phyloP scores from a whole-genome alignment of 2,113 vertebrate genomes.

The Malurus alboscapulatus region DNA sequence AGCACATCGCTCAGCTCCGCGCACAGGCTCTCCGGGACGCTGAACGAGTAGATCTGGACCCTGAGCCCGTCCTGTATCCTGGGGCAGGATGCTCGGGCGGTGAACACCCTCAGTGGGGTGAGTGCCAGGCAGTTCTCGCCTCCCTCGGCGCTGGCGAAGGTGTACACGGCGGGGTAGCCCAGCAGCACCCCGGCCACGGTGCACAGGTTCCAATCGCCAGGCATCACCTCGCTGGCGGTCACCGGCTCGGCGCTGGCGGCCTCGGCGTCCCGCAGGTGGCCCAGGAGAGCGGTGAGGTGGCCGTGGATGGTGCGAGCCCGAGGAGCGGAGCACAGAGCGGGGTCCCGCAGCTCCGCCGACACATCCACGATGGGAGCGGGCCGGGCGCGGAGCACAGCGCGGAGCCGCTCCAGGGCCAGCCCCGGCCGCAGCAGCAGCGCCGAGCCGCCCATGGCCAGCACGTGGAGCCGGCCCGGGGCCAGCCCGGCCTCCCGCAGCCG shows the following conservation, averaged over 20 bases:
- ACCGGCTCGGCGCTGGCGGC: neutral
- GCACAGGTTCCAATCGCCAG: constrained; percentile 84
- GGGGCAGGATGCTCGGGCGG: constrained; percentile 71
- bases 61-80: constrained; percentile 39
- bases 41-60: constrained; percentile 87
- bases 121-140: constrained; percentile 85
- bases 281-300: constrained; percentile 63
- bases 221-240: constrained; percentile 46
- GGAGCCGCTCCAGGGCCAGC: constrained; percentile 24
- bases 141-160: constrained; percentile 73
- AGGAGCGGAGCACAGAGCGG: constrained; percentile 46
- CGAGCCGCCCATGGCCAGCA: constrained; percentile 74
- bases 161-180: constrained; percentile 86
- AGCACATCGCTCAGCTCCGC: constrained; percentile 55
- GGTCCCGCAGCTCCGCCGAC: constrained; percentile 62
- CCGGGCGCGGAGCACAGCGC: neutral
- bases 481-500: constrained; percentile 71
- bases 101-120: constrained; percentile 81
- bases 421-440: constrained; percentile 47
- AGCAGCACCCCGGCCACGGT: constrained; percentile 86
- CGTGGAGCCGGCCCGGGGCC: constrained; percentile 66
- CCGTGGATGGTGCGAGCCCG: neutral
- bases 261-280: constrained; percentile 51
- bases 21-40: constrained; percentile 81
- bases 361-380: constrained; percentile 76